Base-by-base conservation (phyloP, 2,888 invertebrate genomes). In the Volucella inflata region DNA sequence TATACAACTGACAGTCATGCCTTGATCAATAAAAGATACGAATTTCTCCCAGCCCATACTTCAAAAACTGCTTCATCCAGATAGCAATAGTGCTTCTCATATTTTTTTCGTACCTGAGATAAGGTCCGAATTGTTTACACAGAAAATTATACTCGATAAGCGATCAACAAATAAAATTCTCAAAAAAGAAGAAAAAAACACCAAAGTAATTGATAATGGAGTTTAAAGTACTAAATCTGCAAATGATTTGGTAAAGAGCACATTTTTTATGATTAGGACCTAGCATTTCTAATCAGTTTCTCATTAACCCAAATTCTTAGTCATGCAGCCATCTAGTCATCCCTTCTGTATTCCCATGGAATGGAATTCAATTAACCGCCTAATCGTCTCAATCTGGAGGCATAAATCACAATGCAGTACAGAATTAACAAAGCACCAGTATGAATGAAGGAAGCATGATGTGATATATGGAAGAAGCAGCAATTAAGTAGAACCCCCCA, bases 321-420 rank as follows among this genome's bases (percentile, higher is more conserved):
- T 8, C 42, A n/a, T 12, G 16, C 12, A n/a, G 10, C n/a, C 16
- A 30, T 14, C 21, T 2, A n/a, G 2, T 42, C 4, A 17, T 38
- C 30, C 30, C 42, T 50, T 17, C 17, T 38, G 53, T n/a, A 21
- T 51, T 62, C 44, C 21, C 17, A 53, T 17, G 55, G 57, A 74
- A 67, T 75, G 42, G 16, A 59, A 12, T 17, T 53, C 59, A 67
- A 75, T 75, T 67, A 67, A 67, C 30, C n/a, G 48, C 42, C 42
- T 67, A 75, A 75, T 67, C 75, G 50, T 50, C 21, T 46, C 55
- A 44, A 36, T 42, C 40, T 67, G 14, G 51, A 42, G n/a, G 12
- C 44, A 70, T 70, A 70, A 70, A 70, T 70, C 68, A 68, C 42
- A 51, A 17, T 53, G 51, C 51, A 42, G 36, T 16, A 36, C 38